phyloP scores from a whole-genome alignment of 2,888 invertebrate species.

The Synanthedon andrenaeformis region DNA sequence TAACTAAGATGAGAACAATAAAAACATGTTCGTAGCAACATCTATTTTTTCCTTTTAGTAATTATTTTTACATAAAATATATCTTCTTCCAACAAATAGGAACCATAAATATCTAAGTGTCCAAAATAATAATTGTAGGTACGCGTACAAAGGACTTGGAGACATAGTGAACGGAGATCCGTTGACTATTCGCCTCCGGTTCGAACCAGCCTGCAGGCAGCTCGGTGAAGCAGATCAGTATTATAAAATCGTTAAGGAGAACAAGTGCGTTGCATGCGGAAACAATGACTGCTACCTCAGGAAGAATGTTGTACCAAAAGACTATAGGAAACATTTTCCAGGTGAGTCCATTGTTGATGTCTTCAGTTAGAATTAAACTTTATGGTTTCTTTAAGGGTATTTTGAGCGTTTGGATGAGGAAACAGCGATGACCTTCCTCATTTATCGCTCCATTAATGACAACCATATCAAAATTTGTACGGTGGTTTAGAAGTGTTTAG shows the following conservation, averaged over 20 bases:
- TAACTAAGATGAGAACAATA: too few relatives aligned
- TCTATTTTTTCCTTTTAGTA: too few relatives aligned
- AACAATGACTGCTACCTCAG: conserved; percentile 74
- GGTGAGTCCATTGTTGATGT: conserved; percentile 40
- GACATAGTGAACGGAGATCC: conserved; percentile 55
- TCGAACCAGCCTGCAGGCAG: conserved; percentile 82
- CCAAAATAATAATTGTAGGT: conserved; percentile 35
- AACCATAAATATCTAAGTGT: too few relatives aligned
- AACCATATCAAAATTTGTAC: too few relatives aligned
- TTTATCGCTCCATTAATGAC: too few relatives aligned
- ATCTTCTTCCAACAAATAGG: too few relatives aligned
- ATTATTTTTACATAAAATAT: too few relatives aligned
- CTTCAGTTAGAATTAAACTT: background rate
- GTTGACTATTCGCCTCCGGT: conserved; percentile 76
- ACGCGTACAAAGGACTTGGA: conserved; percentile 62
- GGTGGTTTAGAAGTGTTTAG: too few relatives aligned
- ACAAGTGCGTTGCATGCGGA: conserved; percentile 86
- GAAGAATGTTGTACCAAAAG: conserved; percentile 86
- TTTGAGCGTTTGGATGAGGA: too few relatives aligned
- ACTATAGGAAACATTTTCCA: conserved; percentile 83
- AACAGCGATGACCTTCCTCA: too few relatives aligned
- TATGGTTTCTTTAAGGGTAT: too few relatives aligned
- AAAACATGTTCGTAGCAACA: too few relatives aligned
- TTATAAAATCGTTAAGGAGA: conserved; percentile 78
- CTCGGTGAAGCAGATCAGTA: conserved; percentile 78